These are phyloP conservation scores for Theristus sp. DNA, from an alignment of 2,888 invertebrate genomes.

Conservation along the genomic window DNA sequence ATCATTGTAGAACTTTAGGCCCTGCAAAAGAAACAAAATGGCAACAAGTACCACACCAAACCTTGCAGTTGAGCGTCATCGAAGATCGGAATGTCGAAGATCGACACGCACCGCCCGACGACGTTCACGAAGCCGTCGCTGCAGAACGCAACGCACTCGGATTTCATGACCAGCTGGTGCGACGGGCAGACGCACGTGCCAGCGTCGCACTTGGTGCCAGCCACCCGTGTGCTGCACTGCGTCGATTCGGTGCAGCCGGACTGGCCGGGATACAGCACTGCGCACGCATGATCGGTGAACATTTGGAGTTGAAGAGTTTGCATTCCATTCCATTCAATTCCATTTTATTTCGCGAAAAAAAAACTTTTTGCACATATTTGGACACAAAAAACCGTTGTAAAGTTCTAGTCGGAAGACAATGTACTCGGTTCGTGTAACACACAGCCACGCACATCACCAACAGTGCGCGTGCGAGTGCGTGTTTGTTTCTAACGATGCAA, in stretches of 20 bases:
- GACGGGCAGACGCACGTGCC: neutral
- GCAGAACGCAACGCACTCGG: neutral
- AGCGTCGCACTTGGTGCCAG: neutral
- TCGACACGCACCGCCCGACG: neutral
- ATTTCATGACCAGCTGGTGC: neutral
- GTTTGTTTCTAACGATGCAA: too few species aligned
- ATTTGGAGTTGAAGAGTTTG: too few species aligned
- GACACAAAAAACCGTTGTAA: too few species aligned
- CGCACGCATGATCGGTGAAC: neutral
- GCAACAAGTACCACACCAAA: neutral
- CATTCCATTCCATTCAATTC: too few species aligned
- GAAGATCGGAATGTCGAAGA: neutral
- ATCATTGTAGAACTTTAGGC: too few species aligned
- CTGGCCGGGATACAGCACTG: slow-evolving; percentile 1
- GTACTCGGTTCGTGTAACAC: too few species aligned
- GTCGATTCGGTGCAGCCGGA: neutral
- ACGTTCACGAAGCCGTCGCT: neutral
- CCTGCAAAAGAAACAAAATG: too few species aligned
- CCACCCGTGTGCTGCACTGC: neutral
- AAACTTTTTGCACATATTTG: too few species aligned
- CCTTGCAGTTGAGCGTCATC: neutral
- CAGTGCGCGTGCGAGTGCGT: too few species aligned
- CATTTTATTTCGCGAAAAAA: too few species aligned
- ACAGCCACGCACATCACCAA: too few species aligned
- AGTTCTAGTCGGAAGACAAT: too few species aligned